Percentiles rank a stretch among this genome's conserved stretches.
phyloP scores from a whole-genome alignment of 2,113 vertebrate genomes.

The Hippocampus guttulatus region DNA sequence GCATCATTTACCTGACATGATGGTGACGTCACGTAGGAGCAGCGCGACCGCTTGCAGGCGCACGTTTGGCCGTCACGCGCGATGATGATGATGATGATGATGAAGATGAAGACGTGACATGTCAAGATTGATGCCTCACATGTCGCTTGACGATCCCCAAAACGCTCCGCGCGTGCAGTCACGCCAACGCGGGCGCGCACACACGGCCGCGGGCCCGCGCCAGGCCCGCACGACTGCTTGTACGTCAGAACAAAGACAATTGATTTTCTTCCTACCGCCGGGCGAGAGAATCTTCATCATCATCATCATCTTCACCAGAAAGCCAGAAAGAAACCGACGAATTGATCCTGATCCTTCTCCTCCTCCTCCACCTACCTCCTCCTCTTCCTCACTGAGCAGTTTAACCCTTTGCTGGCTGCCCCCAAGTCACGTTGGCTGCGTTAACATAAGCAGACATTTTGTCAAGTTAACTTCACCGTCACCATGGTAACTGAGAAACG shows the following conservation, averaged over 20 bases:
- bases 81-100: constrained; percentile 3
- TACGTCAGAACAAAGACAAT: background rate
- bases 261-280: background rate
- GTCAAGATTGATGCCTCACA: constrained; percentile 12
- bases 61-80: too few relatives aligned
- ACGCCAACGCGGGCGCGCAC: background rate
- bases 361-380: constrained; percentile 3
- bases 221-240: background rate
- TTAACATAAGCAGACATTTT: background rate
- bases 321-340: constrained; percentile 20
- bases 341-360: constrained; percentile 11
- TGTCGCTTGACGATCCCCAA: constrained; percentile 3
- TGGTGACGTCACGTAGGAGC: background rate
- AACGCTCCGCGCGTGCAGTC: background rate
- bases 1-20: background rate
- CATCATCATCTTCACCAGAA: constrained; percentile 14
- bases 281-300: constrained; percentile 11
- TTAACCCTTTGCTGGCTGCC: constrained; percentile 9
- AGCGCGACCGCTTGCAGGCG: background rate
- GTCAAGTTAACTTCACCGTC: background rate
- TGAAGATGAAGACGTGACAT: constrained; percentile 22
- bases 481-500: background rate
- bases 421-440: background rate
- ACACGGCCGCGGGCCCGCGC: too few relatives aligned
- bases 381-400: constrained; percentile 26